Evolutionary conservation across 2,888 invertebrate species (phyloP).

Genomic region (Halocaridina rubra): DNA sequence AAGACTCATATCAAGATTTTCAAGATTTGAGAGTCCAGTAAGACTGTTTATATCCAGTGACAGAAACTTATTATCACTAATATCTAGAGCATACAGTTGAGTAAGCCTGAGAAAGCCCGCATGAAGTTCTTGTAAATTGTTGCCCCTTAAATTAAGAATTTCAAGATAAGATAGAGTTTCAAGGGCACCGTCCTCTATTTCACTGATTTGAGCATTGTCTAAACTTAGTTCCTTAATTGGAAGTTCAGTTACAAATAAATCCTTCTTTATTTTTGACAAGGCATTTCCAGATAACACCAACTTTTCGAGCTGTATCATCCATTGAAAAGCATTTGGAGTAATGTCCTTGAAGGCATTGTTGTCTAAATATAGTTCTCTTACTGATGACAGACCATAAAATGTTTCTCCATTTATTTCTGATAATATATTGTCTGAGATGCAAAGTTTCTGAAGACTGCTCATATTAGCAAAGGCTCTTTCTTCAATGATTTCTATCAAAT

Average conservation of each 20-base stretch:
- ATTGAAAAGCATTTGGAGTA: conserved; percentile 83
- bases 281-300: conserved; percentile 66
- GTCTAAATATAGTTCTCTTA: conserved; percentile 83
- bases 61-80: conserved; percentile 66
- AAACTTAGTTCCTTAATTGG: conserved; percentile 85
- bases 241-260: conserved; percentile 33
- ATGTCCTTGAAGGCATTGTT: conserved; percentile 83
- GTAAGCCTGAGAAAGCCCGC: conserved; percentile 64
- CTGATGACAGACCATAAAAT: conserved; percentile 74
- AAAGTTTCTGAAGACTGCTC: conserved; percentile 69
- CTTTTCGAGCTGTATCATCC: conserved; percentile 72
- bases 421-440: conserved; percentile 55
- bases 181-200: conserved; percentile 66
- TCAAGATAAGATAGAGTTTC: conserved; percentile 65
- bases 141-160: conserved; percentile 64
- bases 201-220: conserved; percentile 77
- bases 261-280: conserved; percentile 64
- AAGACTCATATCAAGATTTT: conserved; percentile 65
- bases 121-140: conserved; percentile 65
- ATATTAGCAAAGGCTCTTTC: conserved; percentile 67
- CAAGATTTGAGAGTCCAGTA: conserved; percentile 65
- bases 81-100: conserved; percentile 65
- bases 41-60: conserved; percentile 66
- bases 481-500: conserved; percentile 80
- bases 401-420: conserved; percentile 24